Conservation (phyloP, 2,888 invertebrate genomes). For the Netelia fuscicornis region DNA sequence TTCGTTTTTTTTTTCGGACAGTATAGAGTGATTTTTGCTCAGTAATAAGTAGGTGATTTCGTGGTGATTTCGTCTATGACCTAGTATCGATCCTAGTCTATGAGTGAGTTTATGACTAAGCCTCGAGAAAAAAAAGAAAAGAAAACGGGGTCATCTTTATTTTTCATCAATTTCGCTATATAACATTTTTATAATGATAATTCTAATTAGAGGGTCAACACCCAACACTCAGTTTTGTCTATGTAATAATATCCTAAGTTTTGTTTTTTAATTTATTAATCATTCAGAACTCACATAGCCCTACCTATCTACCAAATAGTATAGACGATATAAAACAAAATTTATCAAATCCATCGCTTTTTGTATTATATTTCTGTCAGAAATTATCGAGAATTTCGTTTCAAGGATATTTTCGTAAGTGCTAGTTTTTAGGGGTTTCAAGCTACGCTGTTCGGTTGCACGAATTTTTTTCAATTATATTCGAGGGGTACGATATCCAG, state of each 20-base stretch:
- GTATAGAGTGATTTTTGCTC: slow-evolving; percentile 33
- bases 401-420: slow-evolving; percentile 5
- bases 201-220: slow-evolving; percentile 62
- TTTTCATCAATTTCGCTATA: slow-evolving; percentile 38
- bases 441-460: slow-evolving; percentile 54
- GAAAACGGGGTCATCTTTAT: slow-evolving; percentile 20
- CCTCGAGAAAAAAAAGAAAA: slow-evolving; percentile 34
- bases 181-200: slow-evolving; percentile 42
- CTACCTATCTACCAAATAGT: slow-evolving; percentile 67
- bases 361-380: slow-evolving; percentile 33
- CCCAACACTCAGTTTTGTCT: slow-evolving; percentile 62
- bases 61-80: slow-evolving; percentile 60
- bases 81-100: slow-evolving; percentile 67
- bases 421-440: slow-evolving; percentile 38
- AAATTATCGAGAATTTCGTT: slow-evolving; percentile 13
- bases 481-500: slow-evolving; percentile 15
- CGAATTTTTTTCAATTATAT: slow-evolving; percentile 35
- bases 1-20: slow-evolving; percentile 45
- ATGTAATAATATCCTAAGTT: slow-evolving; percentile 52
- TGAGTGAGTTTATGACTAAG: slow-evolving; percentile 41
- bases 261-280: slow-evolving; percentile 55
- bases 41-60: slow-evolving; percentile 43
- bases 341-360: slow-evolving; percentile 18
- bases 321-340: slow-evolving; percentile 40
- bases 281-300: slow-evolving; percentile 75